Conservation (phyloP, 1,140 invertebrate genomes). For the Drosophila rufa region DNA sequence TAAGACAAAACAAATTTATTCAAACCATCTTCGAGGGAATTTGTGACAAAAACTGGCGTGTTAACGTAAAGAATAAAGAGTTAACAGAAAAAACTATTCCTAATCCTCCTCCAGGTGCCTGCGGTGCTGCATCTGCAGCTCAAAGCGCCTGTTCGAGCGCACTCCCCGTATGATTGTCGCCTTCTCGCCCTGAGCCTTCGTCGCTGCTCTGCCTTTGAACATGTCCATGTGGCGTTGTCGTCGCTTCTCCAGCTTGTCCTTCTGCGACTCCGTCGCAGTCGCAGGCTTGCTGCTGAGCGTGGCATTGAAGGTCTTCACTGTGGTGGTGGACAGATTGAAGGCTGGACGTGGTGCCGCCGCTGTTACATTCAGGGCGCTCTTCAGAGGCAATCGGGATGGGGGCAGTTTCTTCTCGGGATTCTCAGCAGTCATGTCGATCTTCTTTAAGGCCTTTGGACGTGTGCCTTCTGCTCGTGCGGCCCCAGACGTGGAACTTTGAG, state of each 20-base stretch:
- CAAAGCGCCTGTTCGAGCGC: conserved; percentile 88
- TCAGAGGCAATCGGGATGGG: conserved; percentile 17
- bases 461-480: background rate
- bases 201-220: conserved; percentile 60
- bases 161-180: conserved; percentile 87
- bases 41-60: background rate
- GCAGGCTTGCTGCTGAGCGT: background rate
- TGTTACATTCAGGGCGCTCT: conserved; percentile 1
- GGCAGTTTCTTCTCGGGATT: background rate
- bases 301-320: conserved; percentile 19
- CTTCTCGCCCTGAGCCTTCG: conserved; percentile 15
- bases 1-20: conserved; percentile 13
- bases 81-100: conserved; percentile 2
- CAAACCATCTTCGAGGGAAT: background rate
- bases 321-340: conserved; percentile 50
- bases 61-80: background rate
- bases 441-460: conserved; percentile 29
- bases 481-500: background rate
- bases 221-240: conserved; percentile 72
- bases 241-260: conserved; percentile 45
- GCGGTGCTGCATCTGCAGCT: conserved; percentile 87
- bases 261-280: conserved; percentile 1
- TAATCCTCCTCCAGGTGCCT: conserved; percentile 66
- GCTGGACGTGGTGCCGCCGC: conserved; percentile 15
- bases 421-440: conserved; percentile 28